Percentiles rank a stretch among this genome's conserved stretches.
These are phyloP conservation scores for Agonopterix heracliana DNA, from an alignment of 2,888 invertebrate genomes.

Conservation along the genomic window DNA sequence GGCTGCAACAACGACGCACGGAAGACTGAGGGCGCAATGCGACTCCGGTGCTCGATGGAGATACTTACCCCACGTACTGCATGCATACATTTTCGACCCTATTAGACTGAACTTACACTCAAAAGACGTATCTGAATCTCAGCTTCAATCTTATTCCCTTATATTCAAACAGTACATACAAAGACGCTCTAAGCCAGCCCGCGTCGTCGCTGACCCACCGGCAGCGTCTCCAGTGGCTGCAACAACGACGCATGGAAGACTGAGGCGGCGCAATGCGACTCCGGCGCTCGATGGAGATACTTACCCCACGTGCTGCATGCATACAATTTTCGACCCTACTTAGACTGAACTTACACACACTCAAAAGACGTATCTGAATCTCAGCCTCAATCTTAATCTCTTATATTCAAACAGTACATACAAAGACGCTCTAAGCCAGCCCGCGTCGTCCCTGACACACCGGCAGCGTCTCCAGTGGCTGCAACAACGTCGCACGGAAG, in stretches of 20 bases:
- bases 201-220: conserved; percentile 38
- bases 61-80: conserved; percentile 61
- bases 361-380: too few species aligned
- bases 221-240: conserved; percentile 62
- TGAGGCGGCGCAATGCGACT: conserved; percentile 79
- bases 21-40: conserved; percentile 78
- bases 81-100: too few species aligned
- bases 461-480: conserved; percentile 59
- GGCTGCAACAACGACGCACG: conserved; percentile 67
- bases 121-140: too few species aligned
- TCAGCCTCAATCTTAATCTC: neutral
- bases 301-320: conserved; percentile 49
- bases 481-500: conserved; percentile 62
- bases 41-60: conserved; percentile 77
- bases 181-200: conserved; percentile 49
- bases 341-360: too few species aligned
- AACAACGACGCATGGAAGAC: conserved; percentile 61
- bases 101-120: too few species aligned
- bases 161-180: conserved; percentile 30
- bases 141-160: neutral
- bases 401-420: conserved; percentile 26
- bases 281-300: conserved; percentile 77
- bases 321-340: too few species aligned
- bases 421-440: conserved; percentile 50
- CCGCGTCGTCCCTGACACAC: conserved; percentile 40